A percentile compares a stretch with the other conserved stretches of the same genome.
Evolutionary conservation across 2,888 invertebrate species (phyloP).

Genomic region (Parnassius smintheus): DNA sequence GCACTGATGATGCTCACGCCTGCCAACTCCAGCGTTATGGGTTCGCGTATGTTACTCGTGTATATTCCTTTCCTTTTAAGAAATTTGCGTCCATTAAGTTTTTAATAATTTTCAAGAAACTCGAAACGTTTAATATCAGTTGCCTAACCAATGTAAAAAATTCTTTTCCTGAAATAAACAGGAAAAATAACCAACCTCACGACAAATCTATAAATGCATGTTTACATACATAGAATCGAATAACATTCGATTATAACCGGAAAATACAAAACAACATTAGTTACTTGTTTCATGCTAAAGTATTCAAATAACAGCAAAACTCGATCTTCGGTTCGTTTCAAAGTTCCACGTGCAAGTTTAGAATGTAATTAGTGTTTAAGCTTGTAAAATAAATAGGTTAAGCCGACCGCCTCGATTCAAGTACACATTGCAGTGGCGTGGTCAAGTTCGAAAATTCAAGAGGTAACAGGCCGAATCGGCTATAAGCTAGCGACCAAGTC

Average conservation of each 20-base stretch:
- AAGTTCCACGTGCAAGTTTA: slow-evolving; percentile 30
- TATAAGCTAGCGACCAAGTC: slow-evolving; percentile 37
- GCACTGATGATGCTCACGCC: no score
- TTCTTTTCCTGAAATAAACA: no score
- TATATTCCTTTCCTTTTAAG: no score
- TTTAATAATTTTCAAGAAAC: no score
- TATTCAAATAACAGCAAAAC: slow-evolving; percentile 14
- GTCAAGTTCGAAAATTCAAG: slow-evolving; percentile 64
- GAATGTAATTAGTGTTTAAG: slow-evolving; percentile 33
- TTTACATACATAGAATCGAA: neutral
- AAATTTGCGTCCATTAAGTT: no score
- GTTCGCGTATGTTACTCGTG: no score
- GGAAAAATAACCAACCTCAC: no score
- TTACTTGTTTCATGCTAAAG: slow-evolving; percentile 10
- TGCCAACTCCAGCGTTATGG: no score
- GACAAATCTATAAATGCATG: neutral
- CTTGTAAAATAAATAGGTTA: slow-evolving; percentile 45
- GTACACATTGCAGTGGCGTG: slow-evolving; percentile 53
- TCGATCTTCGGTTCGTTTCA: slow-evolving; percentile 8
- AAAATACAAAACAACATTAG: slow-evolving; percentile 11
- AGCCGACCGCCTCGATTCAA: slow-evolving; percentile 40
- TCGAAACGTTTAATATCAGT: no score
- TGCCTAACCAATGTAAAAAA: no score
- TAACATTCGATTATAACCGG: slow-evolving; percentile 9
- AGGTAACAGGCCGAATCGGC: slow-evolving; percentile 52